These are phyloP conservation scores for Tachina lurida DNA, from an alignment of 2,888 invertebrate species.

Conservation along the genomic window DNA sequence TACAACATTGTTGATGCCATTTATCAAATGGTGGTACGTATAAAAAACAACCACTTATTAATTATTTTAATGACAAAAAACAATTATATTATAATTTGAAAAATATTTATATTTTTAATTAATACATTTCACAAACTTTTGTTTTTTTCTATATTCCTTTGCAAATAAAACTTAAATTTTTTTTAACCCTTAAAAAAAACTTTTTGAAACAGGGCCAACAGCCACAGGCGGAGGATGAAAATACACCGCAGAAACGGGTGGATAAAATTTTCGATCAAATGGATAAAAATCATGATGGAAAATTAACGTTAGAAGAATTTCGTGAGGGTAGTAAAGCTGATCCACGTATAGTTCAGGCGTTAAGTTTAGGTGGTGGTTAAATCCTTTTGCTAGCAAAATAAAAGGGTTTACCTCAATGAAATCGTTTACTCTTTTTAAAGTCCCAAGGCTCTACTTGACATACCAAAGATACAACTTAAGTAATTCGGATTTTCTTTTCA, in stretches of 20 bases:
- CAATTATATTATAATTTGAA: neutral
- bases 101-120: neutral
- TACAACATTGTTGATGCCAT: conserved; percentile 98
- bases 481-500: neutral
- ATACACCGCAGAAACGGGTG: conserved; percentile 96
- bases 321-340: conserved; percentile 99
- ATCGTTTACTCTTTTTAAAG: conserved; percentile 17
- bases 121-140: neutral
- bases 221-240: conserved; percentile 94
- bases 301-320: conserved; percentile 98
- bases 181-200: neutral
- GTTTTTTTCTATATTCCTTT: neutral
- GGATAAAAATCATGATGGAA: conserved; percentile 99
- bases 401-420: conserved; percentile 43
- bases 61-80: conserved; percentile 6
- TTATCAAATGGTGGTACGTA: conserved; percentile 98
- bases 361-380: conserved; percentile 92
- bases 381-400: conserved; percentile 45
- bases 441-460: conserved; percentile 12
- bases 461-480: conserved; percentile 9
- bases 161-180: neutral
- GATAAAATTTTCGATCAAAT: conserved; percentile 99
- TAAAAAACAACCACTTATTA: neutral
- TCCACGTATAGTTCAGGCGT: conserved; percentile 98
- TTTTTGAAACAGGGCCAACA: conserved; percentile 89